Base-by-base conservation (phyloP, 1,140 invertebrate genomes). In the Bombus superbus region DNA sequence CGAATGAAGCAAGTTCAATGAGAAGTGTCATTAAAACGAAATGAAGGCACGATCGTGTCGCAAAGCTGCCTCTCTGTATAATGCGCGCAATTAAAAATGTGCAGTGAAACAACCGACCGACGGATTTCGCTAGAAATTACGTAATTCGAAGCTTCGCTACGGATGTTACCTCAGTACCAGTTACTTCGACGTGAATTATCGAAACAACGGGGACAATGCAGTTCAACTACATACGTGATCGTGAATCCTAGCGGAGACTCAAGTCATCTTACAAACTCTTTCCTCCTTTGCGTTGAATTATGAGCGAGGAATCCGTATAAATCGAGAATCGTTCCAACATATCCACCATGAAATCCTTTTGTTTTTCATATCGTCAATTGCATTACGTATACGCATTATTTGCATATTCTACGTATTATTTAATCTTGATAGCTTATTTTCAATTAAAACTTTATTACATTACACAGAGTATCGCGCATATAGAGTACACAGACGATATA, bases 191-290 rank as follows among this genome's bases (percentile, higher is more conserved):
- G 42, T 38, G 73, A 68, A 47, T 53, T 76, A 83, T 83, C 73
- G 35, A 15, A 44, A 59, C 57, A 82, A 22, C 72, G 28, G 25
- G 59, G 81, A 83, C 81, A 75, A 82, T 74, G 81, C 57, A 47
- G 47, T 69, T 47, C 42, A 69, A 53, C 28, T 9, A 0, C 32
- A 40, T 22, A 53, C 47, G 47, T 53, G 47, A 73, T 38, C 32
- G 69, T 81, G 44, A 53, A 32, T 66, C 28, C 35, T 13, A 82
- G 1, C n/a, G 25, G 32, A 75, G 42, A 42, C 15, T 32, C 62
- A 6, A 57, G 42, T 83, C 57, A 68, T 83, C 44, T 5, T 40
- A 62, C 57, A 69, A 83, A 83, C 44, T 77, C 81, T 35, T 68
- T 53, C 47, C 38, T 25, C 38, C n/a, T 66, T 57, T 47, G 25